phyloP scores from a whole-genome alignment of 1,140 invertebrate species.

The Drosophila dunni region DNA sequence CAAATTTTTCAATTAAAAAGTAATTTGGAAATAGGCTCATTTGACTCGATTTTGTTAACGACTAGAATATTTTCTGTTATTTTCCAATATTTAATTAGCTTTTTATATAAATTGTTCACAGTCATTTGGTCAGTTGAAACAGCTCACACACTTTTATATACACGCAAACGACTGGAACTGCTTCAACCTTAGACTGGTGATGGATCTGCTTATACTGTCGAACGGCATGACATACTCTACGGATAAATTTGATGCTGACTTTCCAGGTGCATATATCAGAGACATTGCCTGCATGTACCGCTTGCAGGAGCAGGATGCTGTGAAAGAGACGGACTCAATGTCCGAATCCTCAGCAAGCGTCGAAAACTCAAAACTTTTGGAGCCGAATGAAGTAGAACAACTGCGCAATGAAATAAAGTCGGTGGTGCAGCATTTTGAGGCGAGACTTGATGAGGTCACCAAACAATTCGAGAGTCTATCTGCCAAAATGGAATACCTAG shows the following conservation, averaged over 20 bases:
- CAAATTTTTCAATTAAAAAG: no score
- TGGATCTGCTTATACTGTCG: slow-evolving; percentile 66
- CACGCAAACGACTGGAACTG: slow-evolving; percentile 79
- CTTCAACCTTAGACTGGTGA: slow-evolving; percentile 56
- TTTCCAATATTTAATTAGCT: no score
- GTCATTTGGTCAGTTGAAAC: slow-evolving; percentile 53
- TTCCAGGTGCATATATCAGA: slow-evolving; percentile 67
- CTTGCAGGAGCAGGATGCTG: slow-evolving; percentile 36
- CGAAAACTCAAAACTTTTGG: slow-evolving; percentile 17
- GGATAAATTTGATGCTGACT: slow-evolving; percentile 59
- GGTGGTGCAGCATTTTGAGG: slow-evolving; percentile 69
- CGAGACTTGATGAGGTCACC: slow-evolving; percentile 54
- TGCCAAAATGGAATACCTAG: slow-evolving; percentile 51
- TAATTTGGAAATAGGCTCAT: no score
- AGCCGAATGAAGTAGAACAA: slow-evolving; percentile 38
- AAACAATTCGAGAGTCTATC: slow-evolving; percentile 46
- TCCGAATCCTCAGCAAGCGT: slow-evolving; percentile 28
- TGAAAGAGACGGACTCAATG: not conserved
- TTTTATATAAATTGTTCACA: not conserved
- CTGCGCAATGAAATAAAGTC: slow-evolving; percentile 63
- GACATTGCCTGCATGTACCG: slow-evolving; percentile 82
- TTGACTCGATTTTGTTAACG: no score
- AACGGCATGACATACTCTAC: slow-evolving; percentile 57
- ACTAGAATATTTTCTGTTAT: no score
- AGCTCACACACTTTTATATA: slow-evolving; percentile 69